Base-by-base conservation (phyloP, 2,113 vertebrate species). In the Calyptomena viridis region DNA sequence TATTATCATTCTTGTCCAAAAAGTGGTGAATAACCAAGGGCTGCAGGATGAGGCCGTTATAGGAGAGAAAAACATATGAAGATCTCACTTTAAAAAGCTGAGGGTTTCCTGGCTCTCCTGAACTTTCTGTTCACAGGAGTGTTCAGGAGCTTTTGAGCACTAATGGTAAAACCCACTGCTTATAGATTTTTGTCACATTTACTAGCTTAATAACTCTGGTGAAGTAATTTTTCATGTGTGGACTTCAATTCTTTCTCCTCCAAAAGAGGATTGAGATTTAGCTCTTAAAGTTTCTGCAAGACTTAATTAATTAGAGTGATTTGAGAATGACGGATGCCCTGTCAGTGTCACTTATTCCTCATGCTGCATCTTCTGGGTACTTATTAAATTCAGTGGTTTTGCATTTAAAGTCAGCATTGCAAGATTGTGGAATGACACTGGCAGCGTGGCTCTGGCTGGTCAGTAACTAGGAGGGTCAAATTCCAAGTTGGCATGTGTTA, bases 301-400 rank as follows among this genome's bases (percentile, higher is more conserved):
- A 78, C 90, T 92, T 87, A 87, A 86, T 96, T 95, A 95, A 92
- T 93, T 90, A 89, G 76, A 92, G 80, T 90, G 86, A 91, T 86
- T 69, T 90, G 77, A 81, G 73, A 90, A 84, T 73, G 95, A 94
- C 81, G 39, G 73, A 68, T 90, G 66, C 58, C 66, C 44, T 94
- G 83, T 84, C 88, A 90, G 47, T 82, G 83, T 90, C 69, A 72
- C 30, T 78, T 79, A 46, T 12, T 81, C 83, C 40, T 50, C 11
- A 4, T 75, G n/a, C 72, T 94, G 16, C 52, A 86, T 11, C 76
- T 88, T 62, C 78, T 84, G 59, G 24, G 27, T 86, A 50, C 62
- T 89, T 87, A 87, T 5, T 77, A 87, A 94, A 69, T 95, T 85
- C 72, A 21, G 44, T 84, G 88, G 82, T 14, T 96, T 78, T 95